phyloP scores from a whole-genome alignment of 1,140 invertebrate genomes.

The Atopsyche davidsoni region DNA sequence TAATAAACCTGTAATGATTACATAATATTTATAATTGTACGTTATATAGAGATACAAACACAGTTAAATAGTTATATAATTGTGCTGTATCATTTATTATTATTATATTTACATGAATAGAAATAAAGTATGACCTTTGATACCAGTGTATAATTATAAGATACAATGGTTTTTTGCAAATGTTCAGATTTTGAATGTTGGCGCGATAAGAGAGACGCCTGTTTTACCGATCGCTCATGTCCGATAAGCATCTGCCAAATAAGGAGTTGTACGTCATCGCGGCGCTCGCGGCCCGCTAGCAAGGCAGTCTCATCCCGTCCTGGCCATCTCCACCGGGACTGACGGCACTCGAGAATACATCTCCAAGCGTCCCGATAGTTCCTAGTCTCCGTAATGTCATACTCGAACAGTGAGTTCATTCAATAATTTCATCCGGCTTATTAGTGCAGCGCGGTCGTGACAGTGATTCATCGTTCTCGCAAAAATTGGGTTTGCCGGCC shows the following conservation, averaged over 20 bases:
- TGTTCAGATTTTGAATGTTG: too few relatives aligned
- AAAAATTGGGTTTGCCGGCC: slow-evolving; percentile 20
- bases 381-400: slow-evolving; percentile 17
- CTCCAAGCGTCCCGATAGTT: slow-evolving; percentile 7
- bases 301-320: slow-evolving; percentile 6
- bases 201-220: too few relatives aligned
- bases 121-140: too few relatives aligned
- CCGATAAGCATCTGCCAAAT: slow-evolving; percentile 23
- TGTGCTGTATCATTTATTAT: too few relatives aligned
- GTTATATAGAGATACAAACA: too few relatives aligned
- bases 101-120: too few relatives aligned
- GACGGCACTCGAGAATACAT: slow-evolving; percentile 5
- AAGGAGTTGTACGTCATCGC: slow-evolving; percentile 21
- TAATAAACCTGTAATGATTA: too few relatives aligned
- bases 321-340: slow-evolving; percentile 18
- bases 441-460: background rate
- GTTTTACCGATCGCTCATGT: slow-evolving; percentile 16
- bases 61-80: too few relatives aligned
- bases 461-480: slow-evolving; percentile 15
- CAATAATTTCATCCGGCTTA: background rate
- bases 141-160: too few relatives aligned
- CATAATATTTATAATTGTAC: too few relatives aligned
- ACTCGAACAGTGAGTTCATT: slow-evolving; percentile 22
- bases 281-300: background rate
- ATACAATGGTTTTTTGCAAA: too few relatives aligned